A percentile compares a stretch with the other conserved stretches of the same genome.
Conservation (phyloP, 2,888 invertebrate genomes). For the Keiferia lycopersicella region DNA sequence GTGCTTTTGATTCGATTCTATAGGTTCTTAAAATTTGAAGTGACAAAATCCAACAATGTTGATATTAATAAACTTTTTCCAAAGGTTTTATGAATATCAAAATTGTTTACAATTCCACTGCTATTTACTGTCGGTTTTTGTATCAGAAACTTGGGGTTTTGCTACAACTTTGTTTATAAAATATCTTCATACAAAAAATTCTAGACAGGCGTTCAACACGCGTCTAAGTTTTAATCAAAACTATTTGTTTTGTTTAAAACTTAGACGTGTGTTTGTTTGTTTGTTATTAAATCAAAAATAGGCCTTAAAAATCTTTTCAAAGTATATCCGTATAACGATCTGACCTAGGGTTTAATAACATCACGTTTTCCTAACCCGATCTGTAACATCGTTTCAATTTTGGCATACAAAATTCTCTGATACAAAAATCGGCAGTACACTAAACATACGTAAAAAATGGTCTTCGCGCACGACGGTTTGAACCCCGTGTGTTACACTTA, state of each 20-base stretch:
- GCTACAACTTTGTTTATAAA: too few relatives aligned
- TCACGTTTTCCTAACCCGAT: not conserved
- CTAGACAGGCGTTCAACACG: too few relatives aligned
- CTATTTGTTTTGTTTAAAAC: too few relatives aligned
- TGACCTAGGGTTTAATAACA: too few relatives aligned
- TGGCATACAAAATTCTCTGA: not conserved
- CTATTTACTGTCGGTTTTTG: slow-evolving; percentile 6
- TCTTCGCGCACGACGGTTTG: slow-evolving; percentile 31
- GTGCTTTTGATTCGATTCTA: not conserved
- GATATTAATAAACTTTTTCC: slow-evolving; percentile 4
- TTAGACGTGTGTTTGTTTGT: too few relatives aligned
- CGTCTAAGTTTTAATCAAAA: too few relatives aligned
- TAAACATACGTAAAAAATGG: slow-evolving; percentile 30
- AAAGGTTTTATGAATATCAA: slow-evolving; percentile 22
- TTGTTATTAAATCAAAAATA: not conserved
- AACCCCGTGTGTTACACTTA: slow-evolving; percentile 49
- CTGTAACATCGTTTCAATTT: too few relatives aligned
- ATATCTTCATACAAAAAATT: too few relatives aligned
- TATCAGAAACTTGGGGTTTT: slow-evolving; percentile 12
- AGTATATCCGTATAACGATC: too few relatives aligned
- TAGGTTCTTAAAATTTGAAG: slow-evolving; percentile 4
- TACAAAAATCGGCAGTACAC: not conserved
- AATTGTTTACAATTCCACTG: slow-evolving; percentile 21
- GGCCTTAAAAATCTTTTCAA: too few relatives aligned
- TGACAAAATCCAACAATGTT: slow-evolving; percentile 15